A percentile compares a stretch with the other conserved stretches of the same genome.
These are phyloP conservation scores for Metaphire vulgaris DNA, from an alignment of 1,140 invertebrate species.

Conservation along the genomic window DNA sequence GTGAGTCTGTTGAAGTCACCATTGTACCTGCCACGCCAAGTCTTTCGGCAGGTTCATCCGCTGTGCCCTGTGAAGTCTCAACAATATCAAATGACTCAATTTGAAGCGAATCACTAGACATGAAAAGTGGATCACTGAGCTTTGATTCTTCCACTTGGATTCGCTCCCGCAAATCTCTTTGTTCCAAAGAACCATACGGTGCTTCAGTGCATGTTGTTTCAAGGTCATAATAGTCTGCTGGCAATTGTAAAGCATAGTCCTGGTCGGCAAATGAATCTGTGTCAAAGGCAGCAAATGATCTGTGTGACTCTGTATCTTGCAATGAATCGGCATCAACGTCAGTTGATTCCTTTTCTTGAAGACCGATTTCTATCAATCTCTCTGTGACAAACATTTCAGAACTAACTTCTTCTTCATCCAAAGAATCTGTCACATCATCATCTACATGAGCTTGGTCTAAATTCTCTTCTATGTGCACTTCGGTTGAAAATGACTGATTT, in stretches of 20 bases:
- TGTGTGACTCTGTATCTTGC: slow-evolving; percentile 51
- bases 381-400: background rate
- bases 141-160: background rate
- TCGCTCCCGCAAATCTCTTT: background rate
- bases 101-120: slow-evolving; percentile 14
- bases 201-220: background rate
- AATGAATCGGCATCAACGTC: background rate
- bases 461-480: no score
- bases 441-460: no score
- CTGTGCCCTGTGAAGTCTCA: background rate
- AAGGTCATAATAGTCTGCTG: slow-evolving; percentile 24
- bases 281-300: slow-evolving; percentile 52
- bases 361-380: background rate
- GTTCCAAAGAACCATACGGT: background rate
- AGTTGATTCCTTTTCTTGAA: background rate
- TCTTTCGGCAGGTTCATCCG: background rate
- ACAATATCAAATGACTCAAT: background rate
- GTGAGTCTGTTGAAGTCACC: slow-evolving; percentile 16
- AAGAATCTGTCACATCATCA: background rate
- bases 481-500: no score
- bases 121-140: background rate
- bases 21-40: background rate
- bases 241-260: slow-evolving; percentile 24
- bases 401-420: background rate
- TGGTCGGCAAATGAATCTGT: slow-evolving; percentile 41